These are phyloP conservation scores for Spodoptera exigua DNA, from an alignment of 2,888 invertebrate genomes.

Conservation along the genomic window DNA sequence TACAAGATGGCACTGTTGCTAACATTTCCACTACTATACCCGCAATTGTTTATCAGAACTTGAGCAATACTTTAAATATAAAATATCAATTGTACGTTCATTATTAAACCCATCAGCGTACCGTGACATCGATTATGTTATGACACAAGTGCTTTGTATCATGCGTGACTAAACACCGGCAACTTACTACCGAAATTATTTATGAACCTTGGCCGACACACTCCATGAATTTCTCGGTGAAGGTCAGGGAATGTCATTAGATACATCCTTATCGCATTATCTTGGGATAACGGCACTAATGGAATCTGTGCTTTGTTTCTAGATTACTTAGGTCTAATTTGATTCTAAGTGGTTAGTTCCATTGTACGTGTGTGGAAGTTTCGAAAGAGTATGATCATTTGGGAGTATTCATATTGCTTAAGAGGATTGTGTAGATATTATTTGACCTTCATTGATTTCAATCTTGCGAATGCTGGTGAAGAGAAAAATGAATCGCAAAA, in stretches of 20 bases:
- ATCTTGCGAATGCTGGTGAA: no score
- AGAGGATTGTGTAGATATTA: no score
- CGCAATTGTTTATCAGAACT: not conserved
- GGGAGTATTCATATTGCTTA: no score
- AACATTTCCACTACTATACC: not conserved
- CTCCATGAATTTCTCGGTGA: constrained; percentile 34
- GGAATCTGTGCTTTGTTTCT: constrained; percentile 11
- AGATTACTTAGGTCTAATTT: not conserved
- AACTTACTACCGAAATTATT: constrained; percentile 25
- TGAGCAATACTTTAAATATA: constrained; percentile 24
- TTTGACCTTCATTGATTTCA: no score
- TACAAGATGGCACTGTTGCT: not conserved
- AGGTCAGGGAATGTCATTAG: constrained; percentile 19
- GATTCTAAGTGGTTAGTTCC: no score
- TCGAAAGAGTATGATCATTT: no score
- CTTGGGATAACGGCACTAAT: not conserved
- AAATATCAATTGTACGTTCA: not conserved
- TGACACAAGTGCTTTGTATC: constrained; percentile 3
- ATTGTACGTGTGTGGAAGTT: no score
- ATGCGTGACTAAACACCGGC: constrained; percentile 13
- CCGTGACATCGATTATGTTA: constrained; percentile 17
- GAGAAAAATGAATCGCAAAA: no score
- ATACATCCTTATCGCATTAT: constrained; percentile 12
- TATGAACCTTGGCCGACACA: constrained; percentile 40
- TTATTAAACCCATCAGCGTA: not conserved